Evolutionary conservation across 2,797 vertebrate species (phyloP).

Genomic region (Crocidura indochinensis): DNA sequence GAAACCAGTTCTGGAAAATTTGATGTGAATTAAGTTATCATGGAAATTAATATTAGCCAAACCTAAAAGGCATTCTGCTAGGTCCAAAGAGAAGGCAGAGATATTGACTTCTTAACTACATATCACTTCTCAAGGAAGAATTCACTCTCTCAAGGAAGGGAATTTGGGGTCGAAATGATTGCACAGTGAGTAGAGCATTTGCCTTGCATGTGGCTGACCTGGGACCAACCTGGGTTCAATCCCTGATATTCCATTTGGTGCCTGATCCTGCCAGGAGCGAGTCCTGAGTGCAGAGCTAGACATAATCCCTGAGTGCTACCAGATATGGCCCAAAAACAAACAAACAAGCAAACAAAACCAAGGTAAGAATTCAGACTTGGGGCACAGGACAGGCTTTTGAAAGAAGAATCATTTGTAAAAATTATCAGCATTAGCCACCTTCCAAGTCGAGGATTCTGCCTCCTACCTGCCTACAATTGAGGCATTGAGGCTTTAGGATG

Average conservation of each 20-base stretch:
- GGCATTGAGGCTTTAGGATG: conserved; percentile 6
- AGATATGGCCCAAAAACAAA: no score
- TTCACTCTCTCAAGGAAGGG: neutral
- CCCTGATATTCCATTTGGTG: no score
- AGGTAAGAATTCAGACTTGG: neutral
- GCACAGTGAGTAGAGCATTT: no score
- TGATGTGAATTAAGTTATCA: neutral
- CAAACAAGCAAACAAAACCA: no score
- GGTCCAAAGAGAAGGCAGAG: neutral
- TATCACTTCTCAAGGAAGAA: conserved; percentile 7
- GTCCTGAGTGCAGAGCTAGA: no score
- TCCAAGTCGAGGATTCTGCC: neutral
- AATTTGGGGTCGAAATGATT: neutral
- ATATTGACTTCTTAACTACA: conserved; percentile 24
- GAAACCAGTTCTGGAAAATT: no score
- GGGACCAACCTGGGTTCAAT: no score
- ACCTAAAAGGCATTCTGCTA: conserved; percentile 11
- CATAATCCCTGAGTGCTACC: no score
- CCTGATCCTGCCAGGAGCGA: no score
- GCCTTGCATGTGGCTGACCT: no score
- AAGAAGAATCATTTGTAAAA: no score
- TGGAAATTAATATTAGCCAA: conserved; percentile 47
- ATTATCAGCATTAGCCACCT: no score
- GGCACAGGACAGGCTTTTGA: neutral
- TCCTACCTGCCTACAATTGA: neutral